Conservation (phyloP, 2,113 vertebrate species). For the Coregonus clupeaformis region DNA sequence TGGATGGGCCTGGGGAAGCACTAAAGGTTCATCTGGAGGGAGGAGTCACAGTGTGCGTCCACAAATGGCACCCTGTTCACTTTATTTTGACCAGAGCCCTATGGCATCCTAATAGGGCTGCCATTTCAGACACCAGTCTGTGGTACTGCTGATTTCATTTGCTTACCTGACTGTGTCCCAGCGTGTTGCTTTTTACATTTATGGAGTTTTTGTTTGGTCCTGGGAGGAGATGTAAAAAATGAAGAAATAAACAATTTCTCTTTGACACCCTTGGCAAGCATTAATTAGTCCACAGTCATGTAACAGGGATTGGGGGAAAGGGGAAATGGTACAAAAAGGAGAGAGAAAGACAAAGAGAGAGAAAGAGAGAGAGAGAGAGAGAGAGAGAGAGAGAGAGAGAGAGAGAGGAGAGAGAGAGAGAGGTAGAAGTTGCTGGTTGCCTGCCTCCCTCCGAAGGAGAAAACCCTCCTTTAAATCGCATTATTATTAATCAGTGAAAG, state of each 20-base stretch:
- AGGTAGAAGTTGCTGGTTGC: not conserved
- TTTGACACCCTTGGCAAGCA: slow-evolving; percentile 4
- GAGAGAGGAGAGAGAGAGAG: not conserved
- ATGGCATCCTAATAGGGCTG: no score
- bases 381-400: not conserved
- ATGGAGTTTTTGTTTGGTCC: not conserved
- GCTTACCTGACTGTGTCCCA: slow-evolving; percentile 5
- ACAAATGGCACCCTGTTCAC: not conserved
- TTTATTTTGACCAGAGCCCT: no score
- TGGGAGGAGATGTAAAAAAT: not conserved
- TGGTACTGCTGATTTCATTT: not conserved
- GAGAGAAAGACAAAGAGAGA: not conserved
- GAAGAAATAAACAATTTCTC: not conserved
- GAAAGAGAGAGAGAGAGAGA: not conserved
- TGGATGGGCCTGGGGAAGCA: not conserved
- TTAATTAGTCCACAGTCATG: not conserved
- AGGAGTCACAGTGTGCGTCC: not conserved
- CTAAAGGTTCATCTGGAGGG: not conserved
- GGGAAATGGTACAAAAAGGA: not conserved
- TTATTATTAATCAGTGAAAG: not conserved
- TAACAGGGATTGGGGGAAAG: not conserved
- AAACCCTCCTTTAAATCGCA: not conserved
- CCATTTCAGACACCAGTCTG: not conserved
- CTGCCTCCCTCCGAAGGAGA: not conserved
- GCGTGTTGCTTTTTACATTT: no score